phyloP scores from a whole-genome alignment of 2,888 invertebrate species.

The Spisula subtruncata region DNA sequence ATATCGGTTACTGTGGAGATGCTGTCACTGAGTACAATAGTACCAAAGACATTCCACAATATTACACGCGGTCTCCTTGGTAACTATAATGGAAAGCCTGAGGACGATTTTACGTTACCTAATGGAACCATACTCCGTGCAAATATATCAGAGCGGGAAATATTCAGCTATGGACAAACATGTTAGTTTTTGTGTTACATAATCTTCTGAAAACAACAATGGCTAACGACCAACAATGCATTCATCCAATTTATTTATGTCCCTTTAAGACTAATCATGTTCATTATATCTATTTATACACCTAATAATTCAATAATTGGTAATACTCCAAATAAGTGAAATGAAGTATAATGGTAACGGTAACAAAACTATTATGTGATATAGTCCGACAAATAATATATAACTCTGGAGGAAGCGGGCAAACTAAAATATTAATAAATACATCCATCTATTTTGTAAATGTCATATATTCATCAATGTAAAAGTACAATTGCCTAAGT shows the following conservation, averaged over 20 bases:
- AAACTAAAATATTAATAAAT: too few species aligned
- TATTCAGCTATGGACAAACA: constrained; percentile 40
- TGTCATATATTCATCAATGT: too few species aligned
- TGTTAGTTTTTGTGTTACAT: constrained; percentile 38
- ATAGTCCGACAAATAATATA: too few species aligned
- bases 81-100: constrained; percentile 74
- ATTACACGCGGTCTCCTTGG: constrained; percentile 79
- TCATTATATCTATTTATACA: too few species aligned
- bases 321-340: too few species aligned
- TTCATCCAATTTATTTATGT: neutral
- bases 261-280: neutral
- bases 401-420: too few species aligned
- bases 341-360: too few species aligned
- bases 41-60: constrained; percentile 71
- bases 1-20: constrained; percentile 47
- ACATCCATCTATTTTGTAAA: too few species aligned
- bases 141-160: constrained; percentile 45
- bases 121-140: constrained; percentile 43
- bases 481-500: too few species aligned
- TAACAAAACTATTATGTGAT: too few species aligned
- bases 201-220: neutral
- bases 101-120: constrained; percentile 74
- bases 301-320: too few species aligned
- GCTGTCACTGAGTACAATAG: constrained; percentile 65
- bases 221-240: too few species aligned